phyloP scores from a whole-genome alignment of 92 coral and sea anemone genomes.

The Heteractis magnifica region DNA sequence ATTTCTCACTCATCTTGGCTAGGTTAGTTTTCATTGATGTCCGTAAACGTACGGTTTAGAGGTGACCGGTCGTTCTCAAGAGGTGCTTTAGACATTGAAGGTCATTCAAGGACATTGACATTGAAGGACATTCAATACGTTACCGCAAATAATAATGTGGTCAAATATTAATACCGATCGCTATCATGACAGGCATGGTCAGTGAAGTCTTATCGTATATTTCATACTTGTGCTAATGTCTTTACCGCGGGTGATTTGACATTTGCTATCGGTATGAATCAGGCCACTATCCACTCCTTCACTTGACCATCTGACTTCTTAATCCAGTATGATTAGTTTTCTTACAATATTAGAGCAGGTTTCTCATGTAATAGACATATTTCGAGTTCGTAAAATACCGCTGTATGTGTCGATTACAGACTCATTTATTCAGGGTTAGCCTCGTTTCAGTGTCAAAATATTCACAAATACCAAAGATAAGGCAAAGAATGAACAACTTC shows the following conservation, averaged over 20 bases:
- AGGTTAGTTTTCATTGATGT: background rate
- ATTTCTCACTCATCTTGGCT: background rate
- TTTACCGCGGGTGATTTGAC: background rate
- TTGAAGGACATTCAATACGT: background rate
- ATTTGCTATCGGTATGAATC: background rate
- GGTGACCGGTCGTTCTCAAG: background rate
- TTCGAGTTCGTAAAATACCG: too few relatives aligned
- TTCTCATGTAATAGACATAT: too few relatives aligned
- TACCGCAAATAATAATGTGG: background rate
- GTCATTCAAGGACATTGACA: background rate
- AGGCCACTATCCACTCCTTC: conserved; percentile 10
- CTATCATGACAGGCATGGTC: background rate
- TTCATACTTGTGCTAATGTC: background rate
- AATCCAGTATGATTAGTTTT: background rate
- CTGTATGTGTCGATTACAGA: too few relatives aligned
- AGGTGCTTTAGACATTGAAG: background rate
- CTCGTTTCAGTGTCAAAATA: too few relatives aligned
- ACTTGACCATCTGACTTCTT: conserved; percentile 6
- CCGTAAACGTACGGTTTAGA: background rate
- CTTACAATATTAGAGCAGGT: background rate
- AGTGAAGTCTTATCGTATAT: conserved; percentile 1
- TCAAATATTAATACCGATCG: background rate
- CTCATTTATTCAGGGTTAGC: too few relatives aligned
- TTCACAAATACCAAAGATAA: too few relatives aligned
- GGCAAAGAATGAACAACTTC: too few relatives aligned